These are phyloP conservation scores for Rhadina sibilatrix DNA, from an alignment of 2,113 vertebrate species.

Conservation along the genomic window DNA sequence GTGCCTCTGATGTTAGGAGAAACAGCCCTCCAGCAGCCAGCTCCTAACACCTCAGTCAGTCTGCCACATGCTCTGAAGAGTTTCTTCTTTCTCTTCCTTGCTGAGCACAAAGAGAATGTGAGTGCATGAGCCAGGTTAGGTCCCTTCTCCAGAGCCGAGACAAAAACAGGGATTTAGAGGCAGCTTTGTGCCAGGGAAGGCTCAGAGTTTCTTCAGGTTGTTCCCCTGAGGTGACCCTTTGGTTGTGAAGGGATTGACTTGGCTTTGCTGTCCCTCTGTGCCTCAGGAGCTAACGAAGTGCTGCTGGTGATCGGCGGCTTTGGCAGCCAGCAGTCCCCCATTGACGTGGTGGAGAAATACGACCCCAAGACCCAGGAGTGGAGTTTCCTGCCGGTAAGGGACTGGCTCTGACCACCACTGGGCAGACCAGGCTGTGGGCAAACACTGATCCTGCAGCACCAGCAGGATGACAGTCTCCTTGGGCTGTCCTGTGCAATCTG, in stretches of 20 bases:
- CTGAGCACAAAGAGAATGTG: background rate
- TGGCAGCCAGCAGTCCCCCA: slow-evolving; percentile 96
- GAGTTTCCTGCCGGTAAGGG: slow-evolving; percentile 94
- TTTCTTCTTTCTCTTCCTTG: background rate
- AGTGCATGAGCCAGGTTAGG: background rate
- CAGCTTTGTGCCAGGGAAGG: background rate
- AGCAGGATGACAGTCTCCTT: background rate
- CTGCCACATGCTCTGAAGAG: background rate
- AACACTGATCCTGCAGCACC: background rate
- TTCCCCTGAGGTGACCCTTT: background rate
- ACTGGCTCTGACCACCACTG: background rate
- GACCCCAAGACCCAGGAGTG: slow-evolving; percentile 98
- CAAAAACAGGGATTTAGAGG: background rate
- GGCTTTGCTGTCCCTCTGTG: slow-evolving; percentile 8
- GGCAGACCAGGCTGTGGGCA: background rate
- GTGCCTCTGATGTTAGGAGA: background rate
- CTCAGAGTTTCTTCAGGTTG: background rate
- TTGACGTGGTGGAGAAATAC: slow-evolving; percentile 97
- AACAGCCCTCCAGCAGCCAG: background rate
- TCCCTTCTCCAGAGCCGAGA: background rate
- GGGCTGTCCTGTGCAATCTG: background rate
- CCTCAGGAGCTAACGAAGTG: slow-evolving; percentile 94
- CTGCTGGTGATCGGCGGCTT: slow-evolving; percentile 96
- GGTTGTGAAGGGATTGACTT: background rate
- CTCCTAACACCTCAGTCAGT: background rate